Evolutionary conservation across 2,888 invertebrate species (phyloP), one percentile per base, ranked within the genome.

Genomic region (Clunio marinus): DNA sequence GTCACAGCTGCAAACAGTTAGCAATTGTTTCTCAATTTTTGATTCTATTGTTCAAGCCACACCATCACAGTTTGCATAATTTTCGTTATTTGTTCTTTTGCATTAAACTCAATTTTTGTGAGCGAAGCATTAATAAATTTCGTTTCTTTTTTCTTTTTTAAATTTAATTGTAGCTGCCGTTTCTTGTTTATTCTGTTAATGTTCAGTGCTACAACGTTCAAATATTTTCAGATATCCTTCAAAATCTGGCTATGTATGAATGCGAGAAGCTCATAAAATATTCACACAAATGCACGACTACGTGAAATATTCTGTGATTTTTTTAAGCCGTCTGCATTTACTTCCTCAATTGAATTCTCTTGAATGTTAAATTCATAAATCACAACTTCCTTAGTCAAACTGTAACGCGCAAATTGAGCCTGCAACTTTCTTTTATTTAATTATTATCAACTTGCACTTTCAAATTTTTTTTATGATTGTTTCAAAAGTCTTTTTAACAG

Each of bases 301-400:
- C 8, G n/a, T 58, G 17, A 17, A 24, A 24, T 58, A 58, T 58
- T 27, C 41, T 58, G 20, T 24, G 27, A 35, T 35, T 35, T 60
- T 13, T 60, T 37, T 22, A 20, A 17, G 32, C 32, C 4, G 17
- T 46, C 2, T 20, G 28, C 22, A 15, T 27, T 66, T 25, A 66
- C 66, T 66, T 66, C 66, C 66, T 66, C 55, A 66, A 55, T 55
- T 66, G 27, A 66, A 63, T 63, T n/a, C n/a, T n/a, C n/a, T 46
- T 63, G 66, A 66, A 66, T 66, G 66, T 66, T 66, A 66, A 55
- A 66, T 66, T 55, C 66, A 55, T 66, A 66, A 66, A 35, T 55
- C 66, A 66, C 66, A 55, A 63, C 55, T 45, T n/a, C n/a, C n/a
- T 57, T 32, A 7, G 5, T 32, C 32, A 32, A 46, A 15, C 2